Base-by-base conservation (phyloP, 2,797 vertebrate genomes). In the Pitangus sulphuratus region DNA sequence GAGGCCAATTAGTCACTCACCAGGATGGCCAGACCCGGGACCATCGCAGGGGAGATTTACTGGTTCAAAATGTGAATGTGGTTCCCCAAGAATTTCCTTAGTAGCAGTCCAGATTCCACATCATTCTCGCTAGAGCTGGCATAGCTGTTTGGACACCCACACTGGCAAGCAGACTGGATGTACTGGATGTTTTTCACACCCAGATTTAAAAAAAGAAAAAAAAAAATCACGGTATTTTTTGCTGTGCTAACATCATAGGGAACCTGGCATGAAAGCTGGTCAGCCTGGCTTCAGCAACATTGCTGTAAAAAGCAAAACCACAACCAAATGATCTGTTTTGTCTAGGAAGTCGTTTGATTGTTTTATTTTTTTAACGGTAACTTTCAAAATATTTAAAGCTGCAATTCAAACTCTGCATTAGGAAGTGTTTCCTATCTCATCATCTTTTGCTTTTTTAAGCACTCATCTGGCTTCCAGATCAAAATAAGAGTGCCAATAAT, bases 261-360 rank as follows among this genome's bases (percentile, higher is more conserved):
- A 94, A 71, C 24, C 17, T 57, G 57, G 8, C n/a, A 54, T 18
- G 39, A 80, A 88, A 90, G 72, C 45, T 75, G 56, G 26, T 89
- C 70, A 78, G 72, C 35, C 54, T 65, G 48, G 84, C 25, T 87
- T 81, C 79, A 95, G 82, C 26, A 81, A 62, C 42, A 44, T 18
- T 85, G 50, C 48, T 83, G 47, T 65, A 78, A 82, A 90, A 94
- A 93, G 31, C 25, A 64, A 95, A 96, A 40, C 50, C 75, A 44
- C 65, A 65, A 65, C 48, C 48, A 92, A 84, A 71, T 44, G 4
- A 81, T 54, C 20, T 62, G 42, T n/a, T 87, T 69, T 56, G 81
- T 37, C 33, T 77, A 20, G 15, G 26, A 86, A 61, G 61, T 26
- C 30, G 31, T 51, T 74, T 56, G 58, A 20, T 57, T 14, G 39